Conservation (phyloP, 2,113 vertebrate genomes). For the Emydocephalus ijimae region DNA sequence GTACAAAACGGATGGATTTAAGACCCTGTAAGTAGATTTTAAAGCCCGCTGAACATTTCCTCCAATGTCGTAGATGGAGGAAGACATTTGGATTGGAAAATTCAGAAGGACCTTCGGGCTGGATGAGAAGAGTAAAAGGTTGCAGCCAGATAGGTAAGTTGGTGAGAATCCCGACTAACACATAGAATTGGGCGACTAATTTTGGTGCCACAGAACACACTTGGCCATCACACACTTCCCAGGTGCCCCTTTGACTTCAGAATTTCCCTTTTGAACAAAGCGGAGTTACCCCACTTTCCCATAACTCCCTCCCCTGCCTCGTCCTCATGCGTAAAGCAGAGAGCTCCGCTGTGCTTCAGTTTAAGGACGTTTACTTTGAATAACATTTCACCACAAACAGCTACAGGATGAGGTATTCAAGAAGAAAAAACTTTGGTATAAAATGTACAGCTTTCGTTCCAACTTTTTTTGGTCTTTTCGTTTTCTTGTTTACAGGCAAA, state of each 20-base stretch:
- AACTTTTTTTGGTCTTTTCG: neutral
- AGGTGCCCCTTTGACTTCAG: neutral
- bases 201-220: too few species aligned
- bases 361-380: conserved; percentile 30
- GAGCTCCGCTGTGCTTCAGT: neutral
- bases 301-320: neutral
- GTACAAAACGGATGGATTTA: neutral
- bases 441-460: conserved; percentile 22
- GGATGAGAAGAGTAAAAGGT: neutral
- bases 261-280: neutral
- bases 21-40: neutral
- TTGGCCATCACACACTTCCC: neutral
- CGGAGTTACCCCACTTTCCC: neutral
- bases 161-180: neutral
- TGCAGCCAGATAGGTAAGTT: neutral
- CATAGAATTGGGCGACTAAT: too few species aligned
- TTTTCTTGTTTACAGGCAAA: conserved; percentile 22
- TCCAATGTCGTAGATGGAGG: neutral
- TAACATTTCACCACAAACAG: conserved; percentile 36
- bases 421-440: conserved; percentile 36
- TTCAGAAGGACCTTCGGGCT: neutral
- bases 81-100: neutral
- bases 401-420: conserved; percentile 34
- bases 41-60: neutral
- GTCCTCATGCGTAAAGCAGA: neutral